Evolutionary conservation across 2,888 invertebrate species (phyloP).

Genomic region (Eremobia ochroleuca): DNA sequence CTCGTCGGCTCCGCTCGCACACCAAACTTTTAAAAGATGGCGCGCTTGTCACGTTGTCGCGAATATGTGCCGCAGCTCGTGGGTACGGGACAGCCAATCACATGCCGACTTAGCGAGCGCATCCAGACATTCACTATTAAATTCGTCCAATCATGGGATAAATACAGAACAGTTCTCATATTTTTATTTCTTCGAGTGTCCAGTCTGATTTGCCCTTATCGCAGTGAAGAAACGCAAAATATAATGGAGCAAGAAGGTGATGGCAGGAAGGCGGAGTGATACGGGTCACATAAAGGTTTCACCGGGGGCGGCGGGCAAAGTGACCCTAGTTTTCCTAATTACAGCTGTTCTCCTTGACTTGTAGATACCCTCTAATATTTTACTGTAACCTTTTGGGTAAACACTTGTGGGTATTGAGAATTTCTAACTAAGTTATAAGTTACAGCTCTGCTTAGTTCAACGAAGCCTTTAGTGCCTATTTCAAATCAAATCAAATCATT

Average conservation of each 20-base stretch:
- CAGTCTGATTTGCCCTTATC: slow-evolving; percentile 26
- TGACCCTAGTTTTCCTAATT: slow-evolving; percentile 63
- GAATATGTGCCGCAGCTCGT: no score
- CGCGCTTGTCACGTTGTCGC: no score
- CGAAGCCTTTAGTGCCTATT: slow-evolving; percentile 12
- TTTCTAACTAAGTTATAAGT: slow-evolving; percentile 11
- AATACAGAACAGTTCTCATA: no score
- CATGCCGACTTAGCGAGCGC: no score
- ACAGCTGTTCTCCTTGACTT: slow-evolving; percentile 56
- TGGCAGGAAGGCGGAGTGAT: slow-evolving; percentile 60
- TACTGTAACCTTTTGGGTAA: slow-evolving; percentile 25
- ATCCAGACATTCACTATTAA: no score
- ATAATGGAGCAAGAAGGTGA: slow-evolving; percentile 55
- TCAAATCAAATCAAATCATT: background rate
- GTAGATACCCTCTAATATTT: slow-evolving; percentile 52
- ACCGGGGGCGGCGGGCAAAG: slow-evolving; percentile 40
- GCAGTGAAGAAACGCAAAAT: slow-evolving; percentile 48
- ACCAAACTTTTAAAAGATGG: no score
- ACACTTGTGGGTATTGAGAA: slow-evolving; percentile 20
- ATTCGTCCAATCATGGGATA: no score
- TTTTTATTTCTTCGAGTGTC: slow-evolving; percentile 8
- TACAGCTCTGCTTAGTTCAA: background rate
- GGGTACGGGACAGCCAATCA: no score
- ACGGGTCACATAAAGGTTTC: slow-evolving; percentile 61
- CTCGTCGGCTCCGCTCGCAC: no score